Evolutionary conservation across 2,888 invertebrate species (phyloP).

Genomic region (Atherix ibis): DNA sequence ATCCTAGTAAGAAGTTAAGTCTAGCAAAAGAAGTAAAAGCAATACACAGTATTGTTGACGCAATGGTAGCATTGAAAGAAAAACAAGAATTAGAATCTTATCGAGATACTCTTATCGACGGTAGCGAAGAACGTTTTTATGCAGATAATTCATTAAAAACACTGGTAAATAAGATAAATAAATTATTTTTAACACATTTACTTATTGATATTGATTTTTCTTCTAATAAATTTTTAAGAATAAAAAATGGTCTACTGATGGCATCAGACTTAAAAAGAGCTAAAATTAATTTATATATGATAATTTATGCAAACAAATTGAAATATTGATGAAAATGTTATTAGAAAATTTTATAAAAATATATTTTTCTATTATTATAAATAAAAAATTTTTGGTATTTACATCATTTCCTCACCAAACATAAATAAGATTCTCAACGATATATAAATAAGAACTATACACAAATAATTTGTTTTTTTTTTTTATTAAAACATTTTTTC

Average conservation of each 20-base stretch:
- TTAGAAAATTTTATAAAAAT: too few species aligned
- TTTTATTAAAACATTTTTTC: too few species aligned
- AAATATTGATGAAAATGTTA: too few species aligned
- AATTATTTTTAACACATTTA: background rate
- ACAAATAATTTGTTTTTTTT: too few species aligned
- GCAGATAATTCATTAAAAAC: constrained; percentile 51
- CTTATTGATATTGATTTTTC: background rate
- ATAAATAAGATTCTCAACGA: too few species aligned
- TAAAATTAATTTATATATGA: too few species aligned
- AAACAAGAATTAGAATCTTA: constrained; percentile 22
- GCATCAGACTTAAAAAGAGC: constrained; percentile 17
- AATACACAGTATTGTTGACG: constrained; percentile 25
- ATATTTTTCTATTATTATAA: too few species aligned
- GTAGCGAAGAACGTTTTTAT: constrained; percentile 51
- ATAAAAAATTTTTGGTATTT: too few species aligned
- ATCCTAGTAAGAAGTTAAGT: constrained; percentile 21
- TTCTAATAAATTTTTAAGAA: constrained; percentile 11
- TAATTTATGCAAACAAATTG: too few species aligned
- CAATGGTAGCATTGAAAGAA: constrained; percentile 26
- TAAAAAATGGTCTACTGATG: constrained; percentile 29
- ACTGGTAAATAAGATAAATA: constrained; percentile 12
- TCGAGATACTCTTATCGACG: constrained; percentile 20
- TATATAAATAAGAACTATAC: too few species aligned
- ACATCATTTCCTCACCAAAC: too few species aligned
- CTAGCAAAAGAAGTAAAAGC: constrained; percentile 27